Percentiles rank a stretch among this genome's conserved stretches.
Evolutionary conservation across 1,140 invertebrate genomes (phyloP).

Genomic region (Andricus grossulariae): DNA sequence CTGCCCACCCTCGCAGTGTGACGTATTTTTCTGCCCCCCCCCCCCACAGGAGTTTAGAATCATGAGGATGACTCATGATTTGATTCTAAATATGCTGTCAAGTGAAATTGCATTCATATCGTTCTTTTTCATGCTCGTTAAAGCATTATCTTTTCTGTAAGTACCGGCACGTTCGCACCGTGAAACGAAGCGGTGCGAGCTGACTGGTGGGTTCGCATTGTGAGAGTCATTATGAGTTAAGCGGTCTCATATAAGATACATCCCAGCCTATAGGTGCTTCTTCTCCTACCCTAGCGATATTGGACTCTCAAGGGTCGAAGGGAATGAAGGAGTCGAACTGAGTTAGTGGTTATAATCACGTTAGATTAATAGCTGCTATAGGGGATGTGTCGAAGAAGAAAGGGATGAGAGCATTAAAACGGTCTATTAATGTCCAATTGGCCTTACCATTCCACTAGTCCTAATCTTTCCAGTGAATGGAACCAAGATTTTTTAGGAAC

Average conservation of each 20-base stretch:
- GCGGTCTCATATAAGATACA: slow-evolving; percentile 44
- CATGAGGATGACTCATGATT: too few relatives aligned
- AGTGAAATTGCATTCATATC: background rate
- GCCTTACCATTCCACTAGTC: slow-evolving; percentile 44
- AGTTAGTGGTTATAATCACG: slow-evolving; percentile 66
- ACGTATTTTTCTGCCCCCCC: too few relatives aligned
- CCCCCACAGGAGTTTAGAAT: too few relatives aligned
- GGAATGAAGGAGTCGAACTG: slow-evolving; percentile 53
- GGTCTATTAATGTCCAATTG: slow-evolving; percentile 61
- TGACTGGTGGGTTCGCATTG: slow-evolving; percentile 38
- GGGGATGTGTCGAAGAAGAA: slow-evolving; percentile 56
- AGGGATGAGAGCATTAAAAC: slow-evolving; percentile 59
- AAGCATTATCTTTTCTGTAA: slow-evolving; percentile 25
- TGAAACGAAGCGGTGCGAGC: slow-evolving; percentile 45
- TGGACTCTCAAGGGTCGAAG: slow-evolving; percentile 42
- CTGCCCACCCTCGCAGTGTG: too few relatives aligned
- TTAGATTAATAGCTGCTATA: slow-evolving; percentile 64
- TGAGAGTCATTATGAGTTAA: slow-evolving; percentile 59
- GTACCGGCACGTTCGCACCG: slow-evolving; percentile 39
- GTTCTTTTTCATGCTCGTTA: background rate
- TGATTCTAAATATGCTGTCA: background rate
- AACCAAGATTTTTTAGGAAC: slow-evolving; percentile 48
- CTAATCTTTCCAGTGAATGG: slow-evolving; percentile 47
- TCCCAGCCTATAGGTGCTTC: slow-evolving; percentile 33
- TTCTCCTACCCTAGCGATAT: slow-evolving; percentile 46